Evolutionary conservation across 2,888 invertebrate species (phyloP), one percentile per base, ranked within the genome.

Genomic region (Hypolimnas misippus): DNA sequence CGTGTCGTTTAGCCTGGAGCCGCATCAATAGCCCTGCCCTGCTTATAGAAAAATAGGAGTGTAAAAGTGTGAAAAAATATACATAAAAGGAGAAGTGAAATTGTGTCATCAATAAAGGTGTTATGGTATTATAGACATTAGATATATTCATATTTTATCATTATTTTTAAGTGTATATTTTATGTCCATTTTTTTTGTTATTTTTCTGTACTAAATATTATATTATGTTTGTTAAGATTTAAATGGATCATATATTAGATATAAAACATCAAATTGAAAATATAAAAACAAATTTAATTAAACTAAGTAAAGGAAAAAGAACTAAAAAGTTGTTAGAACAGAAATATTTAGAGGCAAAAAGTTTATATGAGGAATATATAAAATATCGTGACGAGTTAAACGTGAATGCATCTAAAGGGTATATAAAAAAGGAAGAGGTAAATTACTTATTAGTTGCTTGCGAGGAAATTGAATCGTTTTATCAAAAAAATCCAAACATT

Each of bases 201-300:
- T 33, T 3, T 46, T 46, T 21, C 19, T 19, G 5, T 21, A 46
- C 46, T 46, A 17, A 21, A 21, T 46, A 46, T 46, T 46, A 46
- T 17, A 17, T 46, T 46, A 19, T 46, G 46, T 46, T 46, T 46
- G 2, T 46, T 17, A 21, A 14, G 16, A 44, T 44, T 44, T 44
- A 44, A 44, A 44, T 44, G 16, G 44, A 12, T 44, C 3, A 44
- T 44, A 44, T 44, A 44, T 44, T 44, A 6, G 44, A 44, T 44
- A 16, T 44, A 14, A 44, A 44, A 44, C 3, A 50, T 6, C 29
- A 25, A 51, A 51, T 51, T 51, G 16, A 51, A 25, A 51, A 31
- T 51, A 51, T 51, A n/a, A 51, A 51, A 51, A 51, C 25, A 21
- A 51, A 51, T 51, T 51, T 51, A 31, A 31, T 25, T 10, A 51